phyloP scores from a whole-genome alignment of 2,888 invertebrate species.

The Cerceris rybyensis region DNA sequence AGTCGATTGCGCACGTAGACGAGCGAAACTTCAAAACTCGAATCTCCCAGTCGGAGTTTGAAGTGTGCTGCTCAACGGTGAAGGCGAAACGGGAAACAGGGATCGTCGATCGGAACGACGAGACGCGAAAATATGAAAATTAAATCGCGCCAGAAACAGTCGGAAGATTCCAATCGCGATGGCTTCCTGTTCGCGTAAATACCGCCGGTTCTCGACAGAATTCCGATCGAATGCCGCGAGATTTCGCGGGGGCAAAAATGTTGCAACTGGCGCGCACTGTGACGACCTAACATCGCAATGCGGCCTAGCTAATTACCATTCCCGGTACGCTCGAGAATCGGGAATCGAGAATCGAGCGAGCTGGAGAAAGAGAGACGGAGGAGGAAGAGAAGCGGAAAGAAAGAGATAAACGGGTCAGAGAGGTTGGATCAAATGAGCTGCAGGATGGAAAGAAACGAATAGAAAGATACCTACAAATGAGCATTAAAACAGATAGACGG shows the following conservation, averaged over 20 bases:
- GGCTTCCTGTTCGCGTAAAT: conserved; percentile 52
- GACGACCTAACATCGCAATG: conserved; percentile 51
- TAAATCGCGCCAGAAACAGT: conserved; percentile 35
- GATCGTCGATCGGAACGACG: conserved; percentile 15
- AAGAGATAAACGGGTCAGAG: too few species aligned
- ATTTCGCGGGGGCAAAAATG: conserved; percentile 56
- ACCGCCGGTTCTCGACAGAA: conserved; percentile 41
- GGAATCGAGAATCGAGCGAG: background rate
- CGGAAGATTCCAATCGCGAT: conserved; percentile 56
- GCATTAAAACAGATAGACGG: too few species aligned
- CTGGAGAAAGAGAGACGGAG: too few species aligned
- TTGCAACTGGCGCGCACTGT: conserved; percentile 37
- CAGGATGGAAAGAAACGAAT: too few species aligned
- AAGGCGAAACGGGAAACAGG: conserved; percentile 6
- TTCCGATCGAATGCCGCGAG: conserved; percentile 54
- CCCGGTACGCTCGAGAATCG: conserved; percentile 13
- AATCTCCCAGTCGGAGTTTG: too few species aligned
- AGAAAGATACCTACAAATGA: too few species aligned
- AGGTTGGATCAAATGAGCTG: too few species aligned
- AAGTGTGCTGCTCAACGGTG: too few species aligned
- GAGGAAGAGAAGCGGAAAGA: too few species aligned
- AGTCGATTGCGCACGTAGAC: too few species aligned
- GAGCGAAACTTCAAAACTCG: too few species aligned
- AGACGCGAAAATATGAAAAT: conserved; percentile 53
- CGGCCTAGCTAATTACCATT: conserved; percentile 50